Base-by-base conservation (phyloP, 2,888 invertebrate species). In the Phortica magna region DNA sequence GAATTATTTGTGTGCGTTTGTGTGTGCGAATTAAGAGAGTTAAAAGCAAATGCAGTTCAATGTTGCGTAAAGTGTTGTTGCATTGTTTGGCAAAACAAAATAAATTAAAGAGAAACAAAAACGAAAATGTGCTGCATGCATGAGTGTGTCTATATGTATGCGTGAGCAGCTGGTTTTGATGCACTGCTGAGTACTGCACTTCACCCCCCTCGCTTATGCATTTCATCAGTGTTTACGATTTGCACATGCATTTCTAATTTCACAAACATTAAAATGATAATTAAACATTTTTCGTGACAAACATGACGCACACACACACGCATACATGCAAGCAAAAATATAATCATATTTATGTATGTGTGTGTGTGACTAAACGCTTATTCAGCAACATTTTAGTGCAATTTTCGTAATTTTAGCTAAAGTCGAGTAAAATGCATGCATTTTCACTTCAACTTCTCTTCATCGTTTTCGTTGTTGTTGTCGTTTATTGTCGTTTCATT, bases 251-350 rank as follows among this genome's bases (percentile, higher is more conserved):
- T 83, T 88, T 84, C 83, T 83, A 88, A 85, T 87, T 87, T 84
- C 83, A 88, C 84, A 87, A 89, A 89, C 89, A 89, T 88, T 85
- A 88, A 88, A 87, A 89, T 84, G 81, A 89, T 88, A 88, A 89
- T 89, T 88, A 88, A 88, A 89, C 70, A 53, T 55, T 71, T 55
- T 55, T 12, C 39, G 53, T 22, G 31, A 55, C 7, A 17, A 14
- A 67, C 22, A 67, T 43, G 10, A 17, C 43, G 19, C 42, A 67
- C n/a, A 41, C 19, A 19, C 10, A 70, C 7, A 48, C 5, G n/a
- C n/a, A 22, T 68, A 41, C 22, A 68, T 68, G 48, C 59, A 61
- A 1, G 14, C 55, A 55, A 55, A 31, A 31, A 55, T 55, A 17
- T 55, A n/a, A 55, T 55, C 17, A 17, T 17, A 55, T 10, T 31